A percentile compares a stretch with the other conserved stretches of the same genome.
Conservation (phyloP, 2,888 invertebrate genomes). For the Eubasilissa splendida region DNA sequence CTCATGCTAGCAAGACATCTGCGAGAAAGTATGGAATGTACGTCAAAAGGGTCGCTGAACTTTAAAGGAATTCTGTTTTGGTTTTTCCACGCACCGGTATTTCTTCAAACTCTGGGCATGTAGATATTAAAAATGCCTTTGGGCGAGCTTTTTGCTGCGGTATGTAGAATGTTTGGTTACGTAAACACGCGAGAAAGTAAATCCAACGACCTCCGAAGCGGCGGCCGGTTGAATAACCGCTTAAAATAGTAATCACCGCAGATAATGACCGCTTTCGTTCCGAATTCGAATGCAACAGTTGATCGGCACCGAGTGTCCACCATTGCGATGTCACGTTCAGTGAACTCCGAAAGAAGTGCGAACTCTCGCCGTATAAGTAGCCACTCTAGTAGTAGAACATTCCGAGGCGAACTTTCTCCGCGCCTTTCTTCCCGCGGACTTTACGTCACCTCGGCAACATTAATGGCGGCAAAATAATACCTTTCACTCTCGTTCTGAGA, state of each 20-base stretch:
- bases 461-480: constrained; percentile 14
- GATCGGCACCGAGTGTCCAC: no score
- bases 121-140: background rate
- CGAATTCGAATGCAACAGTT: background rate
- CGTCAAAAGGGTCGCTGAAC: no score
- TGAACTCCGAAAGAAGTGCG: constrained; percentile 23
- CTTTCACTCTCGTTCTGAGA: constrained; percentile 35
- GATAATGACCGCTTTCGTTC: constrained; percentile 18
- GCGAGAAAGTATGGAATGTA: no score
- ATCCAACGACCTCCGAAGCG: constrained; percentile 1
- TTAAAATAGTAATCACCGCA: constrained; percentile 5
- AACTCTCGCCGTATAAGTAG: constrained; percentile 16
- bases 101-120: background rate
- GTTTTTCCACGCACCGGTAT: no score
- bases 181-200: constrained; percentile 5
- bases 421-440: constrained; percentile 26
- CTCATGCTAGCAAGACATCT: no score
- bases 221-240: constrained; percentile 28
- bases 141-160: constrained; percentile 15
- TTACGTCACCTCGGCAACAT: constrained; percentile 32
- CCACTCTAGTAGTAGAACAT: constrained; percentile 3
- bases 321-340: constrained; percentile 18
- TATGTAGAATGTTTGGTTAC: constrained; percentile 13
- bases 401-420: constrained; percentile 23
- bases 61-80: no score